Percentiles rank a stretch among this genome's conserved stretches.
Conservation (phyloP, 1,140 invertebrate species). For the Temnothorax nylanderi region DNA sequence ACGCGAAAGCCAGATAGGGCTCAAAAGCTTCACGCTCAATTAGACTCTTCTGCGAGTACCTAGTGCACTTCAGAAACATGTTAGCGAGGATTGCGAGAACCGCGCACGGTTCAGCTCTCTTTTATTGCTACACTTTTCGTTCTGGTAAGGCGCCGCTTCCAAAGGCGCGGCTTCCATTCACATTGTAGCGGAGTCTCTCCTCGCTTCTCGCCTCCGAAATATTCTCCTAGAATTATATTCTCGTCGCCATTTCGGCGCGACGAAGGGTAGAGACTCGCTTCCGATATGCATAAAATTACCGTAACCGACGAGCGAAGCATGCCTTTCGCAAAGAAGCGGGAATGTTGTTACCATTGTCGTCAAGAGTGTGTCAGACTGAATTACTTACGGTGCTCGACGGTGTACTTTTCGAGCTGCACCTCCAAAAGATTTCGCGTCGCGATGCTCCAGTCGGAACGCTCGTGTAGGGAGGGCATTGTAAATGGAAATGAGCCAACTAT, state of each 20-base stretch:
- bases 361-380: conserved; percentile 26
- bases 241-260: not conserved
- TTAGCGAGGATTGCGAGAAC: not conserved
- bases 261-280: not conserved
- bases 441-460: not conserved
- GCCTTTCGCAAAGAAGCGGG: not conserved
- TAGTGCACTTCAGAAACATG: conserved; percentile 7
- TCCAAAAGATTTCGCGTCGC: conserved; percentile 20
- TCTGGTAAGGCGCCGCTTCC: not conserved
- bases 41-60: not conserved
- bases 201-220: not conserved
- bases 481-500: conserved; percentile 32
- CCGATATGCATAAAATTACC: conserved; percentile 46
- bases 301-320: conserved; percentile 14
- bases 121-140: conserved; percentile 32
- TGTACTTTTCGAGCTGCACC: conserved; percentile 18
- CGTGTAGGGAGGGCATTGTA: not conserved
- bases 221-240: conserved; percentile 39
- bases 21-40: conserved; percentile 38
- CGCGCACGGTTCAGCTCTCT: conserved; percentile 18
- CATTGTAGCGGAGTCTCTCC: not conserved
- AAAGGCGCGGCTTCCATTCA: not conserved
- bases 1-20: not conserved
- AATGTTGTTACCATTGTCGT: conserved; percentile 22
- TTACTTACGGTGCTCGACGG: conserved; percentile 30